Percentiles rank a stretch among this genome's conserved stretches.
Evolutionary conservation across 2,113 vertebrate species (phyloP).

Genomic region (Rutilus rutilus): DNA sequence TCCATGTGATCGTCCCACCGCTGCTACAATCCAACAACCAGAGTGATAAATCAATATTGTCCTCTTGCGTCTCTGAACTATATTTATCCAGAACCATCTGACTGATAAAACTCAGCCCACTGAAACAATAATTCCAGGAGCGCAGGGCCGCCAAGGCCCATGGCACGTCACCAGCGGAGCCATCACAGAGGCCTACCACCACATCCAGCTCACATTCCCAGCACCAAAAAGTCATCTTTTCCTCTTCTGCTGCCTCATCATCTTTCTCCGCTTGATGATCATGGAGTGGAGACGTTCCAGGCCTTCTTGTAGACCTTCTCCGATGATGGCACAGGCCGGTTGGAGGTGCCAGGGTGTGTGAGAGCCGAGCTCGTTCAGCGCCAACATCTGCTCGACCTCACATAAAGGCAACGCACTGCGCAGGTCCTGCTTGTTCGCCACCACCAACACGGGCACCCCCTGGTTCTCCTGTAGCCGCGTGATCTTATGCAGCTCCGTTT

Average conservation of each 20-base stretch:
- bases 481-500: conserved; percentile 94
- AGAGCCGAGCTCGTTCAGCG: conserved; percentile 84
- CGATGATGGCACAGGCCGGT: conserved; percentile 92
- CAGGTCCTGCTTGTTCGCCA: conserved; percentile 96
- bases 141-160: conserved; percentile 31
- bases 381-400: conserved; percentile 88
- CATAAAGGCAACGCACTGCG: conserved; percentile 85
- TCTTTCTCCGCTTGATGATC: conserved; percentile 91
- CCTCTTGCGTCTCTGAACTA: conserved; percentile 42
- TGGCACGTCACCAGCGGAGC: conserved; percentile 18
- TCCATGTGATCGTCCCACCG: conserved; percentile 35
- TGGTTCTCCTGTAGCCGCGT: conserved; percentile 92
- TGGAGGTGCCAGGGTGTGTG: conserved; percentile 94
- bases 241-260: conserved; percentile 89
- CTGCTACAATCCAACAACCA: conserved; percentile 42
- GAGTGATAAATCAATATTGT: conserved; percentile 47
- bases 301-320: conserved; percentile 91
- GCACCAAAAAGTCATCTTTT: conserved; percentile 84
- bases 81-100: conserved; percentile 35
- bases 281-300: conserved; percentile 91
- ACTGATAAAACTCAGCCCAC: conserved; percentile 59
- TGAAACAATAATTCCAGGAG: conserved; percentile 35
- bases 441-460: conserved; percentile 91
- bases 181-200: conserved; percentile 25
- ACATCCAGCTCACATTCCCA: not conserved